phyloP scores from a whole-genome alignment of 2,888 invertebrate species.

The Ischnus inquisitorius region DNA sequence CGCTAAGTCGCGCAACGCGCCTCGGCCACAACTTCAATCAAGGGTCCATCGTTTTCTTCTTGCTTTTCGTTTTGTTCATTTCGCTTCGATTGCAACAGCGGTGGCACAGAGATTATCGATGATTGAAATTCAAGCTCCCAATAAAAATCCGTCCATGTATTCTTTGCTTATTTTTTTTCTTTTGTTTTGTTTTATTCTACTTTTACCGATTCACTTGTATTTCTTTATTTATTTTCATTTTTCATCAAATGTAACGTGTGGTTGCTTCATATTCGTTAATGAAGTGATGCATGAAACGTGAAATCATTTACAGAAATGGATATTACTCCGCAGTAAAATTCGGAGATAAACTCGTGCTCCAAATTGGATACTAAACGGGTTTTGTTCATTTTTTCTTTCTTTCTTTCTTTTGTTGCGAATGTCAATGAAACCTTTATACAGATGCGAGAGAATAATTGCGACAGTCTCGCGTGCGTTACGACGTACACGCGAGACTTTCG shows the following conservation, averaged over 20 bases:
- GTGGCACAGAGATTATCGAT: constrained; percentile 56
- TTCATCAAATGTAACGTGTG: constrained; percentile 19
- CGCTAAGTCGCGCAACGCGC: constrained; percentile 20
- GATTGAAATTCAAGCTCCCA: constrained; percentile 39
- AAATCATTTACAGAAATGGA: constrained; percentile 68
- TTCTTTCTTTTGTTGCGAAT: constrained; percentile 47
- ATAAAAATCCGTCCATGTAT: constrained; percentile 42
- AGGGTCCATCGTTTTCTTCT: constrained; percentile 41
- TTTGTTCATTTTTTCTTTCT: constrained; percentile 18
- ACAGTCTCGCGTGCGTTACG: constrained; percentile 21
- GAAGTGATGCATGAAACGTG: constrained; percentile 60
- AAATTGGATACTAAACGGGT: constrained; percentile 35
- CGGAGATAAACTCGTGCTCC: constrained; percentile 26
- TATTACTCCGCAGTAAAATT: constrained; percentile 43
- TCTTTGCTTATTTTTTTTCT: no score
- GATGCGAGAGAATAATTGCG: constrained; percentile 56
- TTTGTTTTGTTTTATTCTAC: constrained; percentile 33
- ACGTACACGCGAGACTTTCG: constrained; percentile 38
- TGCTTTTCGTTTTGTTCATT: constrained; percentile 22
- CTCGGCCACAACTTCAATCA: constrained; percentile 40
- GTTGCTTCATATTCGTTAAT: constrained; percentile 38
- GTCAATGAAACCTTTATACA: constrained; percentile 66
- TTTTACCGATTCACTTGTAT: constrained; percentile 31
- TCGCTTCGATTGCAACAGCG: constrained; percentile 45
- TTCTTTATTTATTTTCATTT: constrained; percentile 1